Base-by-base conservation (phyloP, 2,888 invertebrate species). In the Encarsia formosa region DNA sequence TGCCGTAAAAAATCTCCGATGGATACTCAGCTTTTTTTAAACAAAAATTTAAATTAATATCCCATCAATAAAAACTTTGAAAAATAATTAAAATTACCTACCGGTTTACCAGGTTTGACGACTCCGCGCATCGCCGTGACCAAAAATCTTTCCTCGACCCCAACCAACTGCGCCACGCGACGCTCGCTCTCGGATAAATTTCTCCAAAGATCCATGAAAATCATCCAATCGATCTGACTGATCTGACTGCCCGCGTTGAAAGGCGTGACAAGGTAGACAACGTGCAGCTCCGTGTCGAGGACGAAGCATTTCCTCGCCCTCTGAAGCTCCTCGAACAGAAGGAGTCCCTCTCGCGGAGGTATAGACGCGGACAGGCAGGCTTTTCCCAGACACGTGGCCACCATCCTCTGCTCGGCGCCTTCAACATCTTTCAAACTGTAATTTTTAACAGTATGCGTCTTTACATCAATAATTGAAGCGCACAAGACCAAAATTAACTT, bases 241-340 rank as follows among this genome's bases (percentile, higher is more conserved):
- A 79, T 63, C 62, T 91, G 87, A 66, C 85, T 85, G 63, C 88
- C 86, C 22, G 91, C 85, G 71, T 89, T 92, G 58, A 92, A 88
- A 1, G 98, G 98, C 2, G 97, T 98, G 34, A 96, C 96, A 65
- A 95, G 78, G 74, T 97, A 99, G 41, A 99, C 84, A 34, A 97
- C 82, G 75, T 99, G 98, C 3, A 99, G 79, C 65, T 99, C 98
- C 48, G 90, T 91, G 70, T 96, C 94, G 11, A 99, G 76, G 0
- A 94, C 94, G 68, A 99, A 87, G 67, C 90, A 88, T 63, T 88
- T 86, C 8, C 94, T 80, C 0, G 97, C 94, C 72, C 86, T 88
- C 71, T 92, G 88, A 22, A 99, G 74, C 73, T 98, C 98, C 57
- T 86, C 81, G 68, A 96, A 91, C 35, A 99, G 80, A 16, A 87